A percentile compares a stretch with the other conserved stretches of the same genome.
Conservation (phyloP, 2,797 vertebrate species). For the Masticophis lateralis region DNA sequence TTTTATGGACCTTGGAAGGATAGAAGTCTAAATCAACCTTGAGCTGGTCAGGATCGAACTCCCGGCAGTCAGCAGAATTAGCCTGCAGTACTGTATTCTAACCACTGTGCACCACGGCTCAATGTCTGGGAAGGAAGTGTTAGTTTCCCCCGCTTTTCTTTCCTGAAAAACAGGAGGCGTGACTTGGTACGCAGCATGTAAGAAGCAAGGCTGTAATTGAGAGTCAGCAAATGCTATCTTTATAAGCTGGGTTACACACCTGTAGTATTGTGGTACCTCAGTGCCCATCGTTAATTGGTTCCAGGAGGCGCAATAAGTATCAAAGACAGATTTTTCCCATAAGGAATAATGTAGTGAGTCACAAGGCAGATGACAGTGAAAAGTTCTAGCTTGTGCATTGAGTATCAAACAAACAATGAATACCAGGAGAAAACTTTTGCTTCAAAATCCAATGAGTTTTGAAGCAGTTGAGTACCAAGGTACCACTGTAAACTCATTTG, state of each 20-base stretch:
- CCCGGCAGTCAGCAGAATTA: not conserved
- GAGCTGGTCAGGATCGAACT: not conserved
- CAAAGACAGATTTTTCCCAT: not conserved
- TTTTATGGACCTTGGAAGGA: not conserved
- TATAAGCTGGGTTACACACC: not conserved
- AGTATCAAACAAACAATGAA: not conserved
- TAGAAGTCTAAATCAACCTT: not conserved
- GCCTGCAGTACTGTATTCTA: not conserved
- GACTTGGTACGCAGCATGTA: not conserved
- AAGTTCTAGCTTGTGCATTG: not conserved
- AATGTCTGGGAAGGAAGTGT: not conserved
- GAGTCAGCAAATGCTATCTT: not conserved
- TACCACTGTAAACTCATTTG: not conserved
- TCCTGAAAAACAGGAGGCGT: not conserved
- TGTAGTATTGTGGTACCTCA: not conserved
- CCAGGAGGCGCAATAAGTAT: not conserved
- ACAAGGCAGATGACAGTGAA: not conserved
- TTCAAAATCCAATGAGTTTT: not conserved
- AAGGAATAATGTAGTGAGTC: not conserved
- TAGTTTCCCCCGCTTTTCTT: not conserved
- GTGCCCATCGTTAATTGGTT: not conserved
- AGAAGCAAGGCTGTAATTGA: not conserved
- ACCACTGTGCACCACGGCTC: not conserved
- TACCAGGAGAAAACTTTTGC: not conserved
- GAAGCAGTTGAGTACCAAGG: not conserved